phyloP scores from a whole-genome alignment of 1,140 invertebrate genomes.

The Drosophila bifasciata region DNA sequence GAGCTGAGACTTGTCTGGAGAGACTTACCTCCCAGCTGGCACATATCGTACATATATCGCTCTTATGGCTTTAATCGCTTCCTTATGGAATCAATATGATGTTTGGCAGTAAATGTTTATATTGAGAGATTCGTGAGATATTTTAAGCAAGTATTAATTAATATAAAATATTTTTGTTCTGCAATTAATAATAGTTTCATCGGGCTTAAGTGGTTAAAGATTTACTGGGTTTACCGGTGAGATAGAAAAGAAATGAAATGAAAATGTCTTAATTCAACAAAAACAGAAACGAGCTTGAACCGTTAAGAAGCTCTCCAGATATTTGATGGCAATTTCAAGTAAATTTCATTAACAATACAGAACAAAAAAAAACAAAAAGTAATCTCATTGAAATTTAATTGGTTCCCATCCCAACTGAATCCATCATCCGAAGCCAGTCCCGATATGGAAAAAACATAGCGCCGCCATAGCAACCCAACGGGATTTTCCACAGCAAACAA shows the following conservation, averaged over 20 bases:
- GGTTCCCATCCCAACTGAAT: too few species aligned
- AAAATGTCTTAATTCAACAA: too few species aligned
- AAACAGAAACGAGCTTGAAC: too few species aligned
- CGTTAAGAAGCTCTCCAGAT: too few species aligned
- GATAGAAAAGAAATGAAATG: too few species aligned
- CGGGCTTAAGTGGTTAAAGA: too few species aligned
- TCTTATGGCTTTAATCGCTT: constrained; percentile 43
- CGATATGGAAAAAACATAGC: background rate
- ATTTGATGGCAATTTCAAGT: background rate
- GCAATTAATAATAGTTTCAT: too few species aligned
- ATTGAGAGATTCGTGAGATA: constrained; percentile 24
- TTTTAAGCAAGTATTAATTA: constrained; percentile 8
- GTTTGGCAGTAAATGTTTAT: constrained; percentile 2
- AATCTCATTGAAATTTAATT: background rate
- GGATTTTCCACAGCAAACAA: constrained; percentile 14
- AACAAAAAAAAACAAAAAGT: background rate
- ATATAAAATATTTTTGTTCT: too few species aligned
- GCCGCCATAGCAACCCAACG: background rate
- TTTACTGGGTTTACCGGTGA: too few species aligned
- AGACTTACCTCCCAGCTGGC: constrained; percentile 5
- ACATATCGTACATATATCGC: background rate
- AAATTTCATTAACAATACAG: background rate
- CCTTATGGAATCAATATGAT: constrained; percentile 49
- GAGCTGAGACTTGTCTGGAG: constrained; percentile 14
- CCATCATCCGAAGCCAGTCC: too few species aligned